Evolutionary conservation across 2,888 invertebrate genomes (phyloP), one percentile per base, ranked within the genome.

Genomic region (Apantesis nais): DNA sequence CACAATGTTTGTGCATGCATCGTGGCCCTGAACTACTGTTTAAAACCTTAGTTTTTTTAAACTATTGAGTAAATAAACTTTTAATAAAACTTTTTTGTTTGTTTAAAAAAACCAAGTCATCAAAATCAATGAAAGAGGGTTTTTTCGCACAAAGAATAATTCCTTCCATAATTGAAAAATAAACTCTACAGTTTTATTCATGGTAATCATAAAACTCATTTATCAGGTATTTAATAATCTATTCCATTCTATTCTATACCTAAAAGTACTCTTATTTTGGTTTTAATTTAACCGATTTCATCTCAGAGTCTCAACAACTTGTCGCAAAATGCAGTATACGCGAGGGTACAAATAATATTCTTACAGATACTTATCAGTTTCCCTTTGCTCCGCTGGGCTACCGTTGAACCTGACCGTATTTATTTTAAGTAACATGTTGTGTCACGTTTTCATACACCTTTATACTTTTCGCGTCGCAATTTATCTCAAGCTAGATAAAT

Each of bases 401-500:
- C 19, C 31, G 41, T 63, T 39, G 62, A 66, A 58, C 66, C 31
- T 41, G 41, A 67, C 12, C 60, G 60, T 60, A 62, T 39, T 65
- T 44, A 69, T 69, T 69, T 65, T 69, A 65, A 44, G 48, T 60
- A 58, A 41, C 25, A 61, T 31, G 52, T 70, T 70, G 65, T 61
- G 66, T 66, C 66, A 34, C 62, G 31, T 39, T 61, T 37, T 37
- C 34, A 52, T 66, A 55, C 62, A 70, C 55, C 11, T 48, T 60
- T 67, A 31, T 48, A 9, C 34, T 48, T 58, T 70, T 67, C 61
- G 16, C 44, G 22, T 29, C 41, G 52, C 29, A 69, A 70, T 76
- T 69, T 71, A 71, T 78, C 66, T 65, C 9, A 34, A 48, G 66
- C 37, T 55, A 71, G 61, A 80, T 37, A 70, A 72, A 74, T 71